Evolutionary conservation across 2,888 invertebrate genomes (phyloP), one percentile per base, ranked within the genome.

Genomic region (Halictus ligatus): DNA sequence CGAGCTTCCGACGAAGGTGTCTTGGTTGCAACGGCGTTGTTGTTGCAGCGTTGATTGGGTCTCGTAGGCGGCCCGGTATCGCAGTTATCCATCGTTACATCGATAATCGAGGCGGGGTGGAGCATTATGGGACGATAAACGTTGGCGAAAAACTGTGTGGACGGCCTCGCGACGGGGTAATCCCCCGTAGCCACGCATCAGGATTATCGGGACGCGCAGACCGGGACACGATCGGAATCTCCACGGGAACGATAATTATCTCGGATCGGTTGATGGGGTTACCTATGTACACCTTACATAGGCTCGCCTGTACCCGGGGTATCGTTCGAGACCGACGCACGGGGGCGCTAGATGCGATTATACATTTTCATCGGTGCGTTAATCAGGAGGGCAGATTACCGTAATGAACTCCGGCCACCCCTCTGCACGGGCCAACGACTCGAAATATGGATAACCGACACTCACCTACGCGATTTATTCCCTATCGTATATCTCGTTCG

Each of bases 321-420:
- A 85, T 86, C 89, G 86, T 43, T 83, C 83, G 85, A 87, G 84
- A 87, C 88, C 88, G 88, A 81, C 54, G 82, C 86, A 83, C 86
- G 83, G 82, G 80, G 83, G 86, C 90, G 84, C 84, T 88, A 88
- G 91, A 93, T 92, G 91, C 93, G 92, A 93, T 94, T 94, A 93
- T 93, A 92, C 92, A 92, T 92, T 94, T 94, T 92, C 93, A 94
- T 90, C 90, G 94, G 92, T 93, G 94, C 93, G 93, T 93, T 93
- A 93, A 92, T 91, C 92, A 91, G 93, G 91, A 92, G 93, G 93
- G 93, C 92, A 93, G 94, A 94, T 94, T 94, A 94, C 92, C 91
- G 92, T 93, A 94, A 94, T 93, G 93, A 94, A 92, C 92, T 92
- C 90, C 86, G 85, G 90, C 92, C 89, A 93, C 92, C 93, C 92